These are phyloP conservation scores for Aramus guarauna DNA, from an alignment of 2,113 vertebrate genomes.

Conservation along the genomic window DNA sequence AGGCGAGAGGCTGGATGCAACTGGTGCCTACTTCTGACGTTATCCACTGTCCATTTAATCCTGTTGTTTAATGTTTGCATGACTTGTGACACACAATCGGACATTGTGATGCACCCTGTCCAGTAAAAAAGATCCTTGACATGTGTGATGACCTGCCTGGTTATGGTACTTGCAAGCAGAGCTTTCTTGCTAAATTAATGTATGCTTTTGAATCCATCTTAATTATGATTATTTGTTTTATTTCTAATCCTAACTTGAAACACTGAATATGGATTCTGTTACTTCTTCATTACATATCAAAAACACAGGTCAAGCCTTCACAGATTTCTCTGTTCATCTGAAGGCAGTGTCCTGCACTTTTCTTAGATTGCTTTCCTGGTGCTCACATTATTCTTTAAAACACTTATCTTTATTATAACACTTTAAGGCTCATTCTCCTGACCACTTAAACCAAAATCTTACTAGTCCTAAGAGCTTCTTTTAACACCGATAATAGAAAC, in stretches of 20 bases:
- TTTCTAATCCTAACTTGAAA: neutral
- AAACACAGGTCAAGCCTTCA: neutral
- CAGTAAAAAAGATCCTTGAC: neutral
- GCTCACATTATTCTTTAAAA: neutral
- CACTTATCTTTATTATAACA: neutral
- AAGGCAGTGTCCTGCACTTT: neutral
- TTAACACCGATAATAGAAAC: neutral
- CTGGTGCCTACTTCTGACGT: neutral
- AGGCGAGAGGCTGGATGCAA: neutral
- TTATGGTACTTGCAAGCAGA: neutral
- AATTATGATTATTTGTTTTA: neutral
- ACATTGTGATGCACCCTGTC: neutral
- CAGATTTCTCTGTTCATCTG: neutral
- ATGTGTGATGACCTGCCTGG: neutral
- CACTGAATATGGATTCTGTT: neutral
- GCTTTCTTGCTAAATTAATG: neutral
- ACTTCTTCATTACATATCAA: neutral
- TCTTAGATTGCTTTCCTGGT: neutral
- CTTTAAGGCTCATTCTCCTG: neutral
- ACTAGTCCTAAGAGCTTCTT: neutral
- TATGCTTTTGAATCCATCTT: neutral
- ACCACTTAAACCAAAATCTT: slow-evolving; percentile 1
- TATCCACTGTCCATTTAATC: neutral
- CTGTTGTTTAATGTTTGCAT: neutral
- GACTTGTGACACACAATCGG: accelerated